Base-by-base conservation (phyloP, 2,888 invertebrate species). In the Dolichomitus sp. region DNA sequence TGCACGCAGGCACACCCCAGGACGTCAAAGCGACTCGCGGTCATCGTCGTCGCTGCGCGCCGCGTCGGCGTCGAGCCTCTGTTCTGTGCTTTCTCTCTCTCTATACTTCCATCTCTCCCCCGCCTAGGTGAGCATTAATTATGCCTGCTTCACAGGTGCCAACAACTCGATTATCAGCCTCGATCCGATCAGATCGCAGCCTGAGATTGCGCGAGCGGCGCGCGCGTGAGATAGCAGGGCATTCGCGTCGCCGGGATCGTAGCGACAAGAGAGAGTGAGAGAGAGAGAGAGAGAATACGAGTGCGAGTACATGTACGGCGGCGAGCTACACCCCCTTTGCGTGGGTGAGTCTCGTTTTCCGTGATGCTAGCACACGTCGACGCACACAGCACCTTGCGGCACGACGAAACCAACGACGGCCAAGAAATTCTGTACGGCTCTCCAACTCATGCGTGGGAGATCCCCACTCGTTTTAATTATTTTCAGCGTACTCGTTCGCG, bases 121-220 rank as follows among this genome's bases (percentile, higher is more conserved):
- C 48, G 72, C 68, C 80, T 83, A 80, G 76, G 73, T 63, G 73
- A 80, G 88, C 90, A 91, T 92, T 92, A 92, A 92, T 92, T 92
- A 91, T 89, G 89, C 87, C 86, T 86, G 89, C 86, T 91, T 91
- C 89, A 90, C 92, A 92, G 92, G 92, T 92, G 92, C 91, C 92
- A 92, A 93, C 92, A 92, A 92, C 89, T 90, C 91, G 92, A 92
- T 92, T 92, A 91, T 92, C 92, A 88, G 91, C 88, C 89, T 88
- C 88, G 91, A 92, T 92, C 89, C 88, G 89, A 90, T 90, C 86
- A 77, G 89, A 91, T 91, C 89, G 88, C 83, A 81, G 86, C 85
- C 85, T 85, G 84, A 90, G 89, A 91, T 90, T 89, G 87, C 76
- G 77, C 78, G 66, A 80, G 81, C 85, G 85, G 80, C 78, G 80